Evolutionary conservation across 2,113 vertebrate genomes (phyloP).

Genomic region (Machaerirhynchus nigripectus): DNA sequence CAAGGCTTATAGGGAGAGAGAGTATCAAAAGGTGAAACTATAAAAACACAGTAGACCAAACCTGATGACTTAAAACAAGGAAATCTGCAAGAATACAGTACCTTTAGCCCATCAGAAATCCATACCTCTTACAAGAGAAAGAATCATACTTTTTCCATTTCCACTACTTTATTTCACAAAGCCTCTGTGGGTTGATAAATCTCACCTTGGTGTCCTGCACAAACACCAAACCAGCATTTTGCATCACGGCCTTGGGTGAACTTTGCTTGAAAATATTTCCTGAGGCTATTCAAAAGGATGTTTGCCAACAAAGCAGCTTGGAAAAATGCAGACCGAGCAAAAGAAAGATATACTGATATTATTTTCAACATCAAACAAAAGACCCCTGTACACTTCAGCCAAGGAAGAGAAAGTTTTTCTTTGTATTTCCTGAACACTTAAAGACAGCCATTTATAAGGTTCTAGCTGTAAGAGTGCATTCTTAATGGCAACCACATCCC

Average conservation of each 20-base stretch:
- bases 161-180: background rate
- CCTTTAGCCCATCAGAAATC: background rate
- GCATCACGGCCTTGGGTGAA: background rate
- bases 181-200: background rate
- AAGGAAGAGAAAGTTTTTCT: background rate
- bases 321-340: background rate
- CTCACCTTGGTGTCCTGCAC: background rate
- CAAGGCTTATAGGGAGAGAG: background rate
- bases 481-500: background rate
- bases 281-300: background rate
- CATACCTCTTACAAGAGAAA: background rate
- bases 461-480: background rate
- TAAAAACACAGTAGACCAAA: background rate
- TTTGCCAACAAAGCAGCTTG: background rate
- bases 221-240: background rate
- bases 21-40: background rate
- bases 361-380: background rate
- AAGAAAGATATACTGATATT: background rate
- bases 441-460: background rate
- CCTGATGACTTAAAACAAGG: rapidly evolving
- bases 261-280: background rate
- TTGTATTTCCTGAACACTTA: background rate
- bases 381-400: background rate
- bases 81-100: background rate
- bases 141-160: background rate